Conservation (phyloP, 1,140 invertebrate species). For the Lordiphosa collinella region DNA sequence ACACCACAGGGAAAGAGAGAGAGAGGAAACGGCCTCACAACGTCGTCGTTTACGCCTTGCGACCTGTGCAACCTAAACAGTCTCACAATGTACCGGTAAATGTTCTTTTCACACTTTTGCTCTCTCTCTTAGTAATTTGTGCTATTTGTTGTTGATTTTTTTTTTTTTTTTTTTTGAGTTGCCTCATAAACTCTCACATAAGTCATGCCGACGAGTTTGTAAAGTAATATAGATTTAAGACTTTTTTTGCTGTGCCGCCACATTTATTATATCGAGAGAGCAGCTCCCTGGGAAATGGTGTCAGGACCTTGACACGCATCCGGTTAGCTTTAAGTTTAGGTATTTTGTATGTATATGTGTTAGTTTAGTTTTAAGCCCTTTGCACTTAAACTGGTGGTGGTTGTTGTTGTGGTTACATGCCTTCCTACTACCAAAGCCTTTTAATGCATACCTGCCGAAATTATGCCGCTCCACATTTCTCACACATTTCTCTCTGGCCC, state of each 20-base stretch:
- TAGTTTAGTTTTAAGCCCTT: constrained; percentile 3
- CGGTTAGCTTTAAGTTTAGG: constrained; percentile 4
- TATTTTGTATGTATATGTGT: constrained; percentile 3
- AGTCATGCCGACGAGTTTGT: no score
- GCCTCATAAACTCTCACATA: no score
- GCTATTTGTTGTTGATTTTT: constrained; percentile 8
- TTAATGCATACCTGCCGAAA: constrained; percentile 4
- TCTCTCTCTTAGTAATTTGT: constrained; percentile 18
- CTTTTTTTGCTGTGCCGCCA: no score
- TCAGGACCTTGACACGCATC: constrained; percentile 9
- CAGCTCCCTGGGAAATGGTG: neutral
- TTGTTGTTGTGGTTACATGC: constrained; percentile 1
- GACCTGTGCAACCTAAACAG: constrained; percentile 72
- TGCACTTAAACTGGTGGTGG: neutral
- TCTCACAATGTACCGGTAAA: constrained; percentile 75
- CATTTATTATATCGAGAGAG: no score
- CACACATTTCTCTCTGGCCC: neutral
- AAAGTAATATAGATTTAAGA: no score
- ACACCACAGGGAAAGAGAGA: constrained; percentile 23
- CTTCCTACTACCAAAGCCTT: neutral
- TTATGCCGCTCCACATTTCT: neutral
- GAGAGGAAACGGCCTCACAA: constrained; percentile 65
- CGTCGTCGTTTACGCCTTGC: constrained; percentile 62
- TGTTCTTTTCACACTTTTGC: constrained; percentile 30
- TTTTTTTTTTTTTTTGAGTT: no score